Evolutionary conservation across 2,113 vertebrate genomes (phyloP).

Genomic region (Burhinus bistriatus): DNA sequence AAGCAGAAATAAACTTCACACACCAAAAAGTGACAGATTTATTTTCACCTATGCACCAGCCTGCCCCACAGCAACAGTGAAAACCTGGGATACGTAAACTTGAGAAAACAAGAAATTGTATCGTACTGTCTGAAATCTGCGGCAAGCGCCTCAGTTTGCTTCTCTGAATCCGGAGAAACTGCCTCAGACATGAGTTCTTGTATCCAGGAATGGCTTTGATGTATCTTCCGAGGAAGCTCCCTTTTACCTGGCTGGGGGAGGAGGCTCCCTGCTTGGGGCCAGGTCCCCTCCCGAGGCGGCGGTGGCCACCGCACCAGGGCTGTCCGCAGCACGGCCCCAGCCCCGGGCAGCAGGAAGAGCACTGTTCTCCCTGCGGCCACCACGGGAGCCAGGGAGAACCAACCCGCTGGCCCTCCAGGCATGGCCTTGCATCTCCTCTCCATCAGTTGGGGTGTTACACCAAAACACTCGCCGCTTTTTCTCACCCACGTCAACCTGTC

Average conservation of each 20-base stretch:
- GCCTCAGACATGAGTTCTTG: neutral
- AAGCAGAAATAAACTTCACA: constrained; percentile 48
- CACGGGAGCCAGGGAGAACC: fast-evolving
- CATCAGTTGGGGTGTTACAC: neutral
- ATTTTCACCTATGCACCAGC: constrained; percentile 63
- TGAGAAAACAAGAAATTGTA: constrained; percentile 67
- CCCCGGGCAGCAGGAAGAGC: no score
- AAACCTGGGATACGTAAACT: constrained; percentile 57
- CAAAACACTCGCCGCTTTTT: neutral
- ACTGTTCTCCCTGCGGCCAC: neutral
- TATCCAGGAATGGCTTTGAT: neutral
- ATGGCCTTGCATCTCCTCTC: no score
- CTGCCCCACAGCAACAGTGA: constrained; percentile 62
- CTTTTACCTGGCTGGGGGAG: neutral
- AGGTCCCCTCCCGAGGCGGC: fast-evolving
- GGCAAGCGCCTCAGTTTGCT: neutral
- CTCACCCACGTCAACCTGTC: neutral
- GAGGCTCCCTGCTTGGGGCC: neutral
- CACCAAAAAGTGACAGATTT: constrained; percentile 34
- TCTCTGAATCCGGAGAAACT: neutral
- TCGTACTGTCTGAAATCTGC: neutral
- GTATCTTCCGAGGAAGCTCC: neutral
- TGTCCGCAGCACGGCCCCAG: neutral
- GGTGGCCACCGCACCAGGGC: fast-evolving
- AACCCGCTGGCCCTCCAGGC: neutral